phyloP scores from a whole-genome alignment of 2,888 invertebrate genomes.

The Nowickia ferox region DNA sequence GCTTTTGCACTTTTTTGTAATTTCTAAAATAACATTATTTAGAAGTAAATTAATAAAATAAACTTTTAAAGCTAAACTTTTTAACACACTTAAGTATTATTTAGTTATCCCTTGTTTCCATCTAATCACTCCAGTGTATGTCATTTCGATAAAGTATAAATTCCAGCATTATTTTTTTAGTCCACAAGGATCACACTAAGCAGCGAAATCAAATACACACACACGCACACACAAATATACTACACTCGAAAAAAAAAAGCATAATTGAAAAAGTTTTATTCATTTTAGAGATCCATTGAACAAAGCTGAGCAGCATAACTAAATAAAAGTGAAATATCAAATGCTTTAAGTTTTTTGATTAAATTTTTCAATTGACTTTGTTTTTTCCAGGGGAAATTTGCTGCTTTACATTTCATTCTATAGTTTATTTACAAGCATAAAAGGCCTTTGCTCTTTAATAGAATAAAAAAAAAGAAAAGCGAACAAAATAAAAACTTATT shows the following conservation, averaged over 20 bases:
- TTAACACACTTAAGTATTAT: conserved; percentile 16
- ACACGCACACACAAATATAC: neutral
- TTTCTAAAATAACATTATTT: conserved; percentile 1
- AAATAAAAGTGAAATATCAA: conserved; percentile 49
- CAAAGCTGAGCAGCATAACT: conserved; percentile 43
- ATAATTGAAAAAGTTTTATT: conserved; percentile 71
- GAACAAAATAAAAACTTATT: neutral
- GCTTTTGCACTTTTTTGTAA: conserved; percentile 2
- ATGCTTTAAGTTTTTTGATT: conserved; percentile 62
- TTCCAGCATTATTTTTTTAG: conserved; percentile 10
- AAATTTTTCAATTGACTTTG: conserved; percentile 52
- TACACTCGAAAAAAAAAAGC: neutral
- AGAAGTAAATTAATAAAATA: neutral
- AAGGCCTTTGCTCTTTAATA: conserved; percentile 8
- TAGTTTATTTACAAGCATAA: conserved; percentile 13
- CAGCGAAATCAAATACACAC: neutral
- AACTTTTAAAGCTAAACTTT: conserved; percentile 28
- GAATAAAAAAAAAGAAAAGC: conserved; percentile 6
- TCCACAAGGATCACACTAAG: neutral
- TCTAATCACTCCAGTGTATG: conserved; percentile 25
- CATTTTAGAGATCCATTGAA: conserved; percentile 64
- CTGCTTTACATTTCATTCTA: conserved; percentile 39
- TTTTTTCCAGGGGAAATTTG: conserved; percentile 5
- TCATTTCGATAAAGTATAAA: conserved; percentile 33
- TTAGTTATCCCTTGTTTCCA: neutral